Evolutionary conservation across 2,113 vertebrate species (phyloP).

Genomic region (Sterna hirundo): DNA sequence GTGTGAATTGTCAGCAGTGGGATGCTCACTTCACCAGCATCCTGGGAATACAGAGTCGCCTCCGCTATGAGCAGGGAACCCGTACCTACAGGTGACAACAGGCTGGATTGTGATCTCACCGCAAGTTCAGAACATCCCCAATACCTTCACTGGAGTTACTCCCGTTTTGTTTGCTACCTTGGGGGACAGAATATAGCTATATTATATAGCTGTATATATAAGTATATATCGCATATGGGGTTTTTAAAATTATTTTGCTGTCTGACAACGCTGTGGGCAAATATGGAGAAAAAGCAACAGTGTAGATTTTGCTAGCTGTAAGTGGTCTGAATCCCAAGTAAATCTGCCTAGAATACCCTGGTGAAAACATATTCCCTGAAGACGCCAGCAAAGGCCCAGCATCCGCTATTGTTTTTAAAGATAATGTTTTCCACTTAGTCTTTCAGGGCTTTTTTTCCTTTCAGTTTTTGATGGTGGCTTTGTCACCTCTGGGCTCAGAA

Average conservation of each 20-base stretch:
- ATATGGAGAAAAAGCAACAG: neutral
- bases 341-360: neutral
- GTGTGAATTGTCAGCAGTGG: neutral
- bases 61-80: neutral
- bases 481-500: constrained; percentile 63
- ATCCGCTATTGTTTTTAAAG: constrained; percentile 22
- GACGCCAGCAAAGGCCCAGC: neutral
- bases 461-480: constrained; percentile 62
- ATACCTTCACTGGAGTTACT: neutral
- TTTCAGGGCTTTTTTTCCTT: constrained; percentile 10
- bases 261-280: neutral
- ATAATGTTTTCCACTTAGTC: constrained; percentile 70
- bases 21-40: neutral
- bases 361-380: neutral
- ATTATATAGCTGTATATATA: neutral
- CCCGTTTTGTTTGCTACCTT: neutral
- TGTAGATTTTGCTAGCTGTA: neutral
- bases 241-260: neutral
- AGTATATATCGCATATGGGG: neutral
- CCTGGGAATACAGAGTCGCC: neutral
- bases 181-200: neutral
- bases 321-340: constrained; percentile 14
- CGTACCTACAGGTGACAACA: neutral
- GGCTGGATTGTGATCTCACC: neutral
- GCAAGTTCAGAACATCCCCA: neutral